Evolutionary conservation across 2,797 vertebrate species (phyloP).

Genomic region (Adelosebastes latens): DNA sequence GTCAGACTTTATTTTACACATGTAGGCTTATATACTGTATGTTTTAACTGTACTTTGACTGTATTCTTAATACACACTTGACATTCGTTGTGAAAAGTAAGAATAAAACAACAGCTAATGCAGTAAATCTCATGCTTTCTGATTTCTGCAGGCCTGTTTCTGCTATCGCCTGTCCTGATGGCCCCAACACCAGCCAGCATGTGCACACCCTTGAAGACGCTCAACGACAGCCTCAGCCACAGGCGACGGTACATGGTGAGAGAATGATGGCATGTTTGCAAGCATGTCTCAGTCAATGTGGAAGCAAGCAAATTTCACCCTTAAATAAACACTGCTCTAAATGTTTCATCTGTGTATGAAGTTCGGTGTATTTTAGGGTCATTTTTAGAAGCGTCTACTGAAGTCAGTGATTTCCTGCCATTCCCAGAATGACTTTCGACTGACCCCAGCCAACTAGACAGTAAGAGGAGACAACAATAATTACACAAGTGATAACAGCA

Average conservation of each 20-base stretch:
- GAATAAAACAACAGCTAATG: neutral
- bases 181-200: constrained; percentile 50
- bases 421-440: neutral
- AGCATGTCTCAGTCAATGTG: neutral
- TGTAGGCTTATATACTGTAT: too few relatives aligned
- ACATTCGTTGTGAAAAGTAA: neutral
- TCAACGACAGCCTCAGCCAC: constrained; percentile 77
- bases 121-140: neutral
- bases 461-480: neutral
- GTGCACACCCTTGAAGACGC: constrained; percentile 77
- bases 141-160: constrained; percentile 62
- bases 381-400: neutral
- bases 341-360: neutral
- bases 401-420: neutral
- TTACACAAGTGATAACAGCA: neutral
- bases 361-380: neutral
- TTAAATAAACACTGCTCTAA: neutral
- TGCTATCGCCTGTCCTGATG: constrained; percentile 62
- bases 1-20: neutral
- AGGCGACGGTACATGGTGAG: constrained; percentile 84
- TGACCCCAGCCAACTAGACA: neutral
- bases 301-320: neutral
- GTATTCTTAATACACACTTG: neutral
- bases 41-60: neutral
- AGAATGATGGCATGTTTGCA: neutral